Evolutionary conservation across 2,113 vertebrate species (phyloP), one percentile per base, ranked within the genome.

Genomic region (Ophiodon elongatus): DNA sequence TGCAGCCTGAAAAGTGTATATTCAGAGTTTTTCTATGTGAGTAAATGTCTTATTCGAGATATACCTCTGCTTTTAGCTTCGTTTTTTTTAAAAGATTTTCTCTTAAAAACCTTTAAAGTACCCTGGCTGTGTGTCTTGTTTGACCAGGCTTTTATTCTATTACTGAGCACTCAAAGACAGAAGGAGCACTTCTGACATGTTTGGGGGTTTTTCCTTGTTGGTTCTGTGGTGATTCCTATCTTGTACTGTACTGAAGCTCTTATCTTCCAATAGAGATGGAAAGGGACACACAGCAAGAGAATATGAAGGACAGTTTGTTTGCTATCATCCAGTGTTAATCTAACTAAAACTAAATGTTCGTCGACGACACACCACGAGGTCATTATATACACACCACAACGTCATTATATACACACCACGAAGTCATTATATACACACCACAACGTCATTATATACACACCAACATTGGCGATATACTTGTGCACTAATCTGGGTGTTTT

Each of bases 61-160:
- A 23, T 37, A 35, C 8, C 17, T 65, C 25, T 67, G 64, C 77
- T 83, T 80, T 79, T 68, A 77, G 37, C 39, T 37, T 65, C 31
- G 37, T 69, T 50, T 59, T 65, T 37, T 35, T 0, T 59, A n/a
- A n/a, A n/a, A 15, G 8, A 62, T 75, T 35, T 79, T 76, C n/a
- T 74, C 1, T 19, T 43, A 63, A 57, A 75, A 70, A 15, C 29
- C 67, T 41, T 13, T 50, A 47, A 75, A 69, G 43, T 2, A 13
- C 50, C 19, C 21, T 14, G 7, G n/a, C 65, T 66, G 43, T 70
- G 17, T 27, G 23, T 69, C 23, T 2, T 62, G 21, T 79, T 82
- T 85, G 71, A 72, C 39, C 37, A 85, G 57, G 83, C 86, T 90
- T 87, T 92, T 65, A 89, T 85, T 90, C 83, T 74, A 89, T 92